Percentiles rank a stretch among this genome's conserved stretches.
Evolutionary conservation across 2,797 vertebrate genomes (phyloP).

Genomic region (Tinamus major): DNA sequence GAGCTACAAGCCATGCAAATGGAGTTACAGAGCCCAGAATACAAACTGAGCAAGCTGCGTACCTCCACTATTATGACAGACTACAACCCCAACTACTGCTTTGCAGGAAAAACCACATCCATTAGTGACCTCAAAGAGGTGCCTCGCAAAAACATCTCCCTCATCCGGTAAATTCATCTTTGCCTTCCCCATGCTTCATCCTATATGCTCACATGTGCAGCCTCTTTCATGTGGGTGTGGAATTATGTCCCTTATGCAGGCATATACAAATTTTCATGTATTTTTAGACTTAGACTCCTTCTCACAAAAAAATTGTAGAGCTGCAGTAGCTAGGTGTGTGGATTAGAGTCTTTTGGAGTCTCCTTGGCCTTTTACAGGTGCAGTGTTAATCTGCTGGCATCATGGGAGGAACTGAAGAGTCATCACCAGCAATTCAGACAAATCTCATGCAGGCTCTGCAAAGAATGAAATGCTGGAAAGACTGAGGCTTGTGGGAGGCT

Average conservation of each 20-base stretch:
- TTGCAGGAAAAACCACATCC: conserved; percentile 95
- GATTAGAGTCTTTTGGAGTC: not conserved
- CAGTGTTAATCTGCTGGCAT: not conserved
- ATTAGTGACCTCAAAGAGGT: conserved; percentile 98
- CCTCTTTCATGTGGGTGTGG: not conserved
- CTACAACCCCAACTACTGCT: conserved; percentile 99
- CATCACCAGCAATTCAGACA: not conserved
- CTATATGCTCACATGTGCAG: fast-evolving
- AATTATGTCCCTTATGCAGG: not conserved
- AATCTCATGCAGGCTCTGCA: not conserved
- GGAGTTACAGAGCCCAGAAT: conserved; percentile 97
- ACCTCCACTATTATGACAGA: conserved; percentile 99
- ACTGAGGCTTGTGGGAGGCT: not conserved
- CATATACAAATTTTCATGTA: not conserved
- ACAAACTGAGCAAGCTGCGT: conserved; percentile 96
- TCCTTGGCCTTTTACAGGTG: not conserved
- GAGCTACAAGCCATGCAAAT: conserved; percentile 98
- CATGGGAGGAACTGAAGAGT: not conserved
- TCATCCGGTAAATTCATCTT: conserved; percentile 86
- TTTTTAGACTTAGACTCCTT: not conserved
- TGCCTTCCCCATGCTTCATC: not conserved
- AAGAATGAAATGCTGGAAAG: not conserved
- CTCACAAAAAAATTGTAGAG: not conserved
- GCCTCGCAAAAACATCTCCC: conserved; percentile 94
- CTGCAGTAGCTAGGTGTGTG: not conserved